A percentile compares a stretch with the other conserved stretches of the same genome.
Evolutionary conservation across 2,797 vertebrate species (phyloP).

Genomic region (Scolopax bukidnonensis): DNA sequence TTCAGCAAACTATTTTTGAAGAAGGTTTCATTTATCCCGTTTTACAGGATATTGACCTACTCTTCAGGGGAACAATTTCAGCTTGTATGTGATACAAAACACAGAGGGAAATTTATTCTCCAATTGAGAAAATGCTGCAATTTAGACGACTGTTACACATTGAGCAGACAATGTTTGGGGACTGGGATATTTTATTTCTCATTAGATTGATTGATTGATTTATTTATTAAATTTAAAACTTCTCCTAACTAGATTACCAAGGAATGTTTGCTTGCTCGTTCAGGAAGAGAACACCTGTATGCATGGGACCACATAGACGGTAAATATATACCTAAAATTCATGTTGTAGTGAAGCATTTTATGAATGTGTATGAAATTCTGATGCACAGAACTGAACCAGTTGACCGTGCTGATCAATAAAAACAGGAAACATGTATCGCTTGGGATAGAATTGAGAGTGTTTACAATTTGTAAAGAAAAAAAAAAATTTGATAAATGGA

Average conservation of each 20-base stretch:
- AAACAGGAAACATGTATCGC: not conserved
- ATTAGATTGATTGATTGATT: not conserved
- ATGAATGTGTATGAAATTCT: not conserved
- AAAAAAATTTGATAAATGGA: not conserved
- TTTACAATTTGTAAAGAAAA: not conserved
- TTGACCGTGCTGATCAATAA: not conserved
- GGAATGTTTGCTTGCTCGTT: not conserved
- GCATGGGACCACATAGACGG: accelerated
- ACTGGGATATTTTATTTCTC: not conserved
- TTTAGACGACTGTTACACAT: not conserved
- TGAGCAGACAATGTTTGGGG: not conserved
- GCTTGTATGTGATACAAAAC: not conserved
- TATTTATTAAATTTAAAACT: not conserved
- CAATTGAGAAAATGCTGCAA: not conserved
- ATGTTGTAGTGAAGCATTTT: not conserved
- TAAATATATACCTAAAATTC: not conserved
- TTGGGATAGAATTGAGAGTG: not conserved
- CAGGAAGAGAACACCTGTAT: not conserved
- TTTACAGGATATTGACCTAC: not conserved
- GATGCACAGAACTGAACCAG: not conserved
- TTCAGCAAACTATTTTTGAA: not conserved
- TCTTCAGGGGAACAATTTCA: not conserved
- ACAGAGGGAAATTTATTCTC: not conserved
- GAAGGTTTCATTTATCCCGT: not conserved
- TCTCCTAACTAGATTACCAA: not conserved